phyloP scores from a whole-genome alignment of 2,797 vertebrate species.

The Poliocrania exsul region DNA sequence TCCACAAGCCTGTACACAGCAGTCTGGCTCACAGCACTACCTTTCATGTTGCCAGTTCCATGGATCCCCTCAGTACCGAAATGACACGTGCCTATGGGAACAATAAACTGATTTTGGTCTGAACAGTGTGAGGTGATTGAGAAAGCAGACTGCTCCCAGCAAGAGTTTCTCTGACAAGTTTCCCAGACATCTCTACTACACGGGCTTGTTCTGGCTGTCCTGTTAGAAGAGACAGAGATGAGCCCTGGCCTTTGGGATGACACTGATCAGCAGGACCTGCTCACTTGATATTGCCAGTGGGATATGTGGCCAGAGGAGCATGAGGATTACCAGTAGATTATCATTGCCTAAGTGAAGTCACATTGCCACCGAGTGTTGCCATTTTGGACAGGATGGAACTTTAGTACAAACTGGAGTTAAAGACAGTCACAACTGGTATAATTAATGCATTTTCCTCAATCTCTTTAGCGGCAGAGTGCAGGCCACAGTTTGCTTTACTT shows the following conservation, averaged over 20 bases:
- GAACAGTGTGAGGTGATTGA: neutral
- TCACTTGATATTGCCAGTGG: neutral
- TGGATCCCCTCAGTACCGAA: neutral
- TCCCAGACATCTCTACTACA: neutral
- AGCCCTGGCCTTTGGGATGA: neutral
- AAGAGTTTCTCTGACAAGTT: neutral
- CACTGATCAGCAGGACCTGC: neutral
- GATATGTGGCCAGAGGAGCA: neutral
- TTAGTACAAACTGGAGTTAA: neutral
- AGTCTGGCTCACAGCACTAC: neutral
- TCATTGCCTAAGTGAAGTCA: neutral
- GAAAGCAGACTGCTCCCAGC: neutral
- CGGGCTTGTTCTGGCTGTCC: neutral
- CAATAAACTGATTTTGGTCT: neutral
- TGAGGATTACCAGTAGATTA: neutral
- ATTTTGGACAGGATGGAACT: neutral
- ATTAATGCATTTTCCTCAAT: neutral
- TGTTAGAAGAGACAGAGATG: neutral
- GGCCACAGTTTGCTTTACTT: neutral
- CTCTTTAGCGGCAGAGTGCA: neutral
- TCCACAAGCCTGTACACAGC: neutral
- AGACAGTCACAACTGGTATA: neutral
- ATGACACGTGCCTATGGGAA: neutral
- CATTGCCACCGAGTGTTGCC: neutral
- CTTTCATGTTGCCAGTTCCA: neutral